phyloP scores from a whole-genome alignment of 2,888 invertebrate species.

The Epsilonema sp. region DNA sequence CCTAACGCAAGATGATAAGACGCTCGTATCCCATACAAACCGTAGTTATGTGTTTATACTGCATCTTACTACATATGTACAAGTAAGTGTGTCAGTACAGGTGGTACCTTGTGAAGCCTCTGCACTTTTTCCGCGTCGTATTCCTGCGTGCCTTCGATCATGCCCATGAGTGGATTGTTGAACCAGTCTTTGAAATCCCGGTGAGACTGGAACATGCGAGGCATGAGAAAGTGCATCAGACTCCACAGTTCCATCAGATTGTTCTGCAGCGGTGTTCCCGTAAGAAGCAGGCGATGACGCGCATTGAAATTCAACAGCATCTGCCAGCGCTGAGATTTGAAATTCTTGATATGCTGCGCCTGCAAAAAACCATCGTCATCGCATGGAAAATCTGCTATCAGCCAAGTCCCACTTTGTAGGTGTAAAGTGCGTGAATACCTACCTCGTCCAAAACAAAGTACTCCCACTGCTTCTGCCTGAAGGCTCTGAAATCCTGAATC shows the following conservation, averaged over 20 bases:
- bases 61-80: too few species aligned
- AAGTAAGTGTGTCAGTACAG: too few species aligned
- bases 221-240: conserved; percentile 93
- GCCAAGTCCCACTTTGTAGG: too few species aligned
- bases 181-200: conserved; percentile 94
- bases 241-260: conserved; percentile 93
- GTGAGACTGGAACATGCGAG: conserved; percentile 83
- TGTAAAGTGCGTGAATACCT: conserved; percentile 1
- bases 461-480: conserved; percentile 90
- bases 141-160: conserved; percentile 78
- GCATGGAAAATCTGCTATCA: conserved; percentile 1
- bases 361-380: conserved; percentile 30
- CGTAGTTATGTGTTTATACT: neutral
- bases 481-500: conserved; percentile 92
- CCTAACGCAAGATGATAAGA: conserved; percentile 35
- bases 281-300: conserved; percentile 65
- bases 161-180: conserved; percentile 81
- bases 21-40: neutral
- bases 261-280: conserved; percentile 81
- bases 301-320: conserved; percentile 79
- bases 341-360: conserved; percentile 98
- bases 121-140: conserved; percentile 72
- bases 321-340: conserved; percentile 97
- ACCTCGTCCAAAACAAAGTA: conserved; percentile 78
- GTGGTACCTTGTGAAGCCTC: conserved; percentile 60